Evolutionary conservation across 2,113 vertebrate genomes (phyloP), one percentile per base, ranked within the genome.

Genomic region (Nestor notabilis): DNA sequence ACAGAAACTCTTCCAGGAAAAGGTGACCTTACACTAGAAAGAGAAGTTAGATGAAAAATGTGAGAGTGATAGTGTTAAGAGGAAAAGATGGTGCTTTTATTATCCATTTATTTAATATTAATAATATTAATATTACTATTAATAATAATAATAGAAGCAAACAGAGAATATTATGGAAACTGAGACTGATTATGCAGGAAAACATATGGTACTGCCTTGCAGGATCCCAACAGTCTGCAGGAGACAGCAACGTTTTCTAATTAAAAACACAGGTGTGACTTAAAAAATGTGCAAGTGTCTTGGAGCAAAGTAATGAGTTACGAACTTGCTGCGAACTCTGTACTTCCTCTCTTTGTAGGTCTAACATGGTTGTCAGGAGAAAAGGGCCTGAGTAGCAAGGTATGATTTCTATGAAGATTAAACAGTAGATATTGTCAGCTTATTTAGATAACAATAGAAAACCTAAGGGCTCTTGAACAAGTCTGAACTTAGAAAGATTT

Each of bases 361-460:
- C 82, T 83, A 43, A 63, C 80, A 19, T 7, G 52, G 87, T 9
- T 96, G 95, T 96, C 95, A 93, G 68, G 66, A 92, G 83, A 71
- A 83, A 89, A 76, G 39, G 92, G 76, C 23, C 86, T 81, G 83
- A 95, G 74, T 23, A 92, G 77, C 35, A 71, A 93, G 69, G 69
- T n/a, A 84, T 78, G 92, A 89, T 64, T 95, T 77, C 92, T 89
- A 29, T 39, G 78, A 90, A 96, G 95, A 97, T 97, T 41, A 77
- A 96, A 84, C 65, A 71, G 84, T 24, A 96, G 95, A 97, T 96
- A 97, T 52, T 94, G 94, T 94, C 96, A 21, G 65, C 88, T 96
- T 69, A 83, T 86, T 95, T 60, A 93, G 93, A 77, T 92, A 95
- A 95, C 88, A 96, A 87, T 44, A 87, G 94, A 94, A 87, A 95